A percentile compares a stretch with the other conserved stretches of the same genome.
Conservation (phyloP, 2,113 vertebrate species). For the Psittacula cyanocephala region DNA sequence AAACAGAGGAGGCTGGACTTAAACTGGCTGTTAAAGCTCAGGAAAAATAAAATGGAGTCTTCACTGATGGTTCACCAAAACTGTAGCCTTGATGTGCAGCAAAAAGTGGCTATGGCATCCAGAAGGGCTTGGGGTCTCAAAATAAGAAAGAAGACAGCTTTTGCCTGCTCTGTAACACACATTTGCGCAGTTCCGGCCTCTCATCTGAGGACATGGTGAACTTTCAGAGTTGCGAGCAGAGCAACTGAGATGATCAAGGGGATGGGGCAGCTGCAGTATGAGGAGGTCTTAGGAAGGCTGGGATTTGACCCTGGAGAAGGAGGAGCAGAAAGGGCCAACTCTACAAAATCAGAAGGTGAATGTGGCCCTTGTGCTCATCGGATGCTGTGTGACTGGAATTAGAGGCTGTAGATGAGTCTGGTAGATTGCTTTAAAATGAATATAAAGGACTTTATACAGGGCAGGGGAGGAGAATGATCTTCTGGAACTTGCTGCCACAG, state of each 20-base stretch:
- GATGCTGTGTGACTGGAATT: background rate
- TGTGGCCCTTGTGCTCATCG: background rate
- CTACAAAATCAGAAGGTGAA: background rate
- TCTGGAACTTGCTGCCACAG: constrained; percentile 21
- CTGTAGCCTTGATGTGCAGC: background rate
- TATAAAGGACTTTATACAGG: background rate
- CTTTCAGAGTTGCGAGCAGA: background rate
- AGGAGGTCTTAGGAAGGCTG: background rate
- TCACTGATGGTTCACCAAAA: background rate
- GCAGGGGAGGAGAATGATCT: background rate
- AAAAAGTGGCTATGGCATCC: background rate
- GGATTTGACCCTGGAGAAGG: background rate
- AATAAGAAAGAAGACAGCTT: background rate
- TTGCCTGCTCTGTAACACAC: background rate
- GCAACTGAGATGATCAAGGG: background rate
- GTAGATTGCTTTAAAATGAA: background rate
- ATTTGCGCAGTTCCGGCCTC: background rate
- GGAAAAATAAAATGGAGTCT: background rate
- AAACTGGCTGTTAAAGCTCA: background rate
- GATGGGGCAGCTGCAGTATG: background rate
- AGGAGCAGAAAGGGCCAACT: background rate
- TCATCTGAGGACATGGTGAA: background rate
- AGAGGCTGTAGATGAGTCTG: background rate
- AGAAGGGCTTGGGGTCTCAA: background rate
- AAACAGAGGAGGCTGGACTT: background rate